These are phyloP conservation scores for Bombycilla garrulus DNA, from an alignment of 2,113 vertebrate genomes.

Conservation along the genomic window DNA sequence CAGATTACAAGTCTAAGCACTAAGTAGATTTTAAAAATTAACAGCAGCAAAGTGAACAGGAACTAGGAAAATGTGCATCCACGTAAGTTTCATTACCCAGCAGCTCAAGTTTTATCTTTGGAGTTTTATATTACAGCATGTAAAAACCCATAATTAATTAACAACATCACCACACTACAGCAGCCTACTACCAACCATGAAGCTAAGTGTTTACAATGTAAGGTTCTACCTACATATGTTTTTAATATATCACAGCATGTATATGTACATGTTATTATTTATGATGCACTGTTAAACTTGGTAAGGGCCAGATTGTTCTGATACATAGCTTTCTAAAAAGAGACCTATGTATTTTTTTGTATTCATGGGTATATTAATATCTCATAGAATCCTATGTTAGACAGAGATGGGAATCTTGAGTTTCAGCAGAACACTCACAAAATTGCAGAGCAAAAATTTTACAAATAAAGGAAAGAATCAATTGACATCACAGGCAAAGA, in stretches of 20 bases:
- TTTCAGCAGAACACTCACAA: background rate
- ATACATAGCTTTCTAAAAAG: background rate
- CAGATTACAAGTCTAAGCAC: background rate
- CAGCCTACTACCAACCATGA: background rate
- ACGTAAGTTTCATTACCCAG: background rate
- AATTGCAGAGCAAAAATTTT: background rate
- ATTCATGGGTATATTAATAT: background rate
- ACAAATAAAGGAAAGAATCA: background rate
- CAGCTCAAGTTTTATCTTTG: background rate
- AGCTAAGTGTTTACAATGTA: background rate
- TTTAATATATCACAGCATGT: background rate
- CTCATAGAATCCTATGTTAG: background rate
- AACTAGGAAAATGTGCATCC: background rate
- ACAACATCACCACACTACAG: background rate
- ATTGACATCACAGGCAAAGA: background rate
- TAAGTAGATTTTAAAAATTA: background rate
- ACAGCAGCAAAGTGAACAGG: background rate
- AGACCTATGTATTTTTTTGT: background rate
- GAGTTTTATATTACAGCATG: background rate
- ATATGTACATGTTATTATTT: background rate
- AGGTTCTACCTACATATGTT: background rate
- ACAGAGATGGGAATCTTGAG: background rate
- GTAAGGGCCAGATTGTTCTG: background rate
- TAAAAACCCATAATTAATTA: background rate
- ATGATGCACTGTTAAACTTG: background rate